A percentile compares a stretch with the other conserved stretches of the same genome.
These are phyloP conservation scores for Panagrolaimus sp. DNA, from an alignment of 1,140 invertebrate species.

Conservation along the genomic window DNA sequence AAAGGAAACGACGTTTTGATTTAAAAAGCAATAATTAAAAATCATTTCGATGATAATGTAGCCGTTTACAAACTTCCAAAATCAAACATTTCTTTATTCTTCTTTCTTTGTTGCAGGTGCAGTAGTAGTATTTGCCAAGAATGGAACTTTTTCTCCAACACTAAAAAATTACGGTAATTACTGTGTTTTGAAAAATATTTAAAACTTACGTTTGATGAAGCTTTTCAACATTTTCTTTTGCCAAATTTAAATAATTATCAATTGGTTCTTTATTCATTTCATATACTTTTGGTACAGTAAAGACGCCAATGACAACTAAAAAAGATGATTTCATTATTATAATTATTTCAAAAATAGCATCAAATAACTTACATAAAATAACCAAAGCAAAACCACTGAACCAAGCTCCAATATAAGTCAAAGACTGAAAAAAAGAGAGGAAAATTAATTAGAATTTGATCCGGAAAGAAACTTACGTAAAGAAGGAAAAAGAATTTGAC, in stretches of 20 bases:
- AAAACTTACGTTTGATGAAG: slow-evolving; percentile 63
- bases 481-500: slow-evolving; percentile 59
- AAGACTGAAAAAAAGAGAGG: slow-evolving; percentile 81
- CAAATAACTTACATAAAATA: slow-evolving; percentile 35
- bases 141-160: slow-evolving; percentile 43
- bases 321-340: slow-evolving; percentile 44
- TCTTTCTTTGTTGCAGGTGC: slow-evolving; percentile 41
- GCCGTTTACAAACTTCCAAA: too few species aligned
- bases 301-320: slow-evolving; percentile 81
- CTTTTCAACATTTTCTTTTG: slow-evolving; percentile 69
- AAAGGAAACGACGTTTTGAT: background rate
- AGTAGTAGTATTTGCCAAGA: slow-evolving; percentile 21
- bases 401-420: slow-evolving; percentile 91
- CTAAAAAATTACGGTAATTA: slow-evolving; percentile 15
- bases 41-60: too few species aligned
- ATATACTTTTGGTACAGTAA: slow-evolving; percentile 92
- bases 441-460: slow-evolving; percentile 70
- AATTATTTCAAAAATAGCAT: background rate
- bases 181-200: slow-evolving; percentile 7
- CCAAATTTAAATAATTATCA: slow-evolving; percentile 82
- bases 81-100: slow-evolving; percentile 24
- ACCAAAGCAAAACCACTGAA: slow-evolving; percentile 73
- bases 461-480: slow-evolving; percentile 19
- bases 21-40: background rate
- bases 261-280: slow-evolving; percentile 95